Evolutionary conservation across 2,113 vertebrate genomes (phyloP), one percentile per base, ranked within the genome.

Genomic region (Cercopithecus mona): DNA sequence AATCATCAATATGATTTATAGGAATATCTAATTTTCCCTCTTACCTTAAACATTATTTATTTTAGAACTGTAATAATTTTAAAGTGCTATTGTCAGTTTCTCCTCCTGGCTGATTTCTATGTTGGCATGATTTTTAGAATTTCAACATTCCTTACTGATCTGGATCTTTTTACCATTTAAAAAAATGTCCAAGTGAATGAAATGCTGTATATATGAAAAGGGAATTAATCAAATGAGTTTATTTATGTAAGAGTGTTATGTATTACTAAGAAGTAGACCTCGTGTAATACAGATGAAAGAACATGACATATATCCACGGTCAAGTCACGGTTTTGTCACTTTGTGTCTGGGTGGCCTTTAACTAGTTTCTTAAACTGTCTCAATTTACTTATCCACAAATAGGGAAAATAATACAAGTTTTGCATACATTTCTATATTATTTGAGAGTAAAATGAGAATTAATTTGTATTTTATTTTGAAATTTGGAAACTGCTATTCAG

Each of bases 381-480:
- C 40, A 82, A n/a, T 87, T 86, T 89, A 4, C 14, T 94, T 25
- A 50, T 94, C 83, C 52, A 16, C 45, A 64, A 43, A 84, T 73
- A 73, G 35, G 22, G 32, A 23, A 93, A 84, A 61, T 73, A 40
- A 88, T 57, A 32, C 27, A 79, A 45, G 11, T 17, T 92, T 81
- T 93, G 22, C 4, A 43, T 73, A 73, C 11, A 55, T 50, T 92
- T 90, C 23, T 76, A 3, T 88, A 89, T 52, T 73, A 73, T 43
- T 95, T 94, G 52, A 43, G 10, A 78, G 52, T 91, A 86, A 87
- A 85, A 61, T 78, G 11, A 38, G 25, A 89, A 83, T 78, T 43
- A 76, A 84, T 84, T n/a, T 75, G 52, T 93, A 38, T 84, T 96
- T 64, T 70, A 93, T 79, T 96, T 93, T 95, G 43, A 93, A 96